A percentile compares a stretch with the other conserved stretches of the same genome.
These are phyloP conservation scores for Channa maculata DNA, from an alignment of 2,113 vertebrate genomes.

Conservation along the genomic window DNA sequence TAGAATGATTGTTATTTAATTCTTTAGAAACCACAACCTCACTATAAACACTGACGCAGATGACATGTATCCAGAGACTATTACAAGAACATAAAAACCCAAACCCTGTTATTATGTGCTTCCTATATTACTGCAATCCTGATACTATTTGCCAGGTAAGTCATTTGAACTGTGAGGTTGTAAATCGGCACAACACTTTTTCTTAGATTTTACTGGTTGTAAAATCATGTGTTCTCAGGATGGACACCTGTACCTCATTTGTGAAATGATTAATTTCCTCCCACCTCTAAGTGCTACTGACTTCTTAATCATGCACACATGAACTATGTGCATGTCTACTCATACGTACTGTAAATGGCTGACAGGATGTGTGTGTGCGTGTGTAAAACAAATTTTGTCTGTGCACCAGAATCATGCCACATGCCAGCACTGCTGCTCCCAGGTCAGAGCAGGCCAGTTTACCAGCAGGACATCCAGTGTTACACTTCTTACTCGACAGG, in stretches of 20 bases:
- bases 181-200: not conserved
- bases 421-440: no score
- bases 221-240: not conserved
- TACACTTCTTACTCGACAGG: not conserved
- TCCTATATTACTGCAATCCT: not conserved
- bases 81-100: not conserved
- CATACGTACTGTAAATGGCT: not conserved
- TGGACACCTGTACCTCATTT: not conserved
- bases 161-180: not conserved
- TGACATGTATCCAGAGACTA: no score
- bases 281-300: no score
- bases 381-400: no score
- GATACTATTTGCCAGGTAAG: not conserved
- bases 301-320: not conserved
- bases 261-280: no score
- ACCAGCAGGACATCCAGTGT: slow-evolving; percentile 18
- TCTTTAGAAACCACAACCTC: no score
- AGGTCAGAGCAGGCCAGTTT: slow-evolving; percentile 10
- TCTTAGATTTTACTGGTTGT: not conserved
- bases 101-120: not conserved
- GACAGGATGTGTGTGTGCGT: no score
- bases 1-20: no score
- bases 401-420: no score
- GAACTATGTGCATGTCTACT: not conserved
- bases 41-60: no score